Evolutionary conservation across 2,113 vertebrate genomes (phyloP).

Genomic region (Peromyscus maniculatus): DNA sequence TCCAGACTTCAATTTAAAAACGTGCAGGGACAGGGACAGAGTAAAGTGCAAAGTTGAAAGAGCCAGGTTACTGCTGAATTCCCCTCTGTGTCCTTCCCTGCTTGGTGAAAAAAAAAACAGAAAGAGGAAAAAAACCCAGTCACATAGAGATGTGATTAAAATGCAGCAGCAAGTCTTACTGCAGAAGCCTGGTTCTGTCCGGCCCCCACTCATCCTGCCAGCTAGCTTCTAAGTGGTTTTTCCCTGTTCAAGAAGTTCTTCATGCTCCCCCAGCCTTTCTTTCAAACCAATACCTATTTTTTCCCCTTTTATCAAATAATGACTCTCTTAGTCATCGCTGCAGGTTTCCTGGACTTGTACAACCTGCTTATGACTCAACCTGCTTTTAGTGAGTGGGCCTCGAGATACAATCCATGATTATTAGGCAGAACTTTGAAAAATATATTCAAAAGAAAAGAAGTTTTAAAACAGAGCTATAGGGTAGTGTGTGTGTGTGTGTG

Average conservation of each 20-base stretch:
- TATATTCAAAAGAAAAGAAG: slow-evolving; percentile 58
- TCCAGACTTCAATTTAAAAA: slow-evolving; percentile 59
- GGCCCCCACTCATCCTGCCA: slow-evolving; percentile 68
- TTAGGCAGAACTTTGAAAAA: slow-evolving; percentile 76
- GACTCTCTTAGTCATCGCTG: slow-evolving; percentile 79
- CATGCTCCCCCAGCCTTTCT: slow-evolving; percentile 71
- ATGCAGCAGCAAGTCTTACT: slow-evolving; percentile 69
- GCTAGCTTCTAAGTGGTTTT: slow-evolving; percentile 76
- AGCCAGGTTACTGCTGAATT: slow-evolving; percentile 55
- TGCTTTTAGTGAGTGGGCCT: slow-evolving; percentile 77
- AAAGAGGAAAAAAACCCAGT: not conserved
- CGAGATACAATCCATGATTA: slow-evolving; percentile 67
- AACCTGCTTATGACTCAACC: slow-evolving; percentile 79
- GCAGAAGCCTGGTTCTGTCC: slow-evolving; percentile 74
- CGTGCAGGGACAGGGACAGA: not conserved
- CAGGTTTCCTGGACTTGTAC: slow-evolving; percentile 72
- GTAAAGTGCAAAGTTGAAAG: slow-evolving; percentile 53
- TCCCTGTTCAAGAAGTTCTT: slow-evolving; percentile 75
- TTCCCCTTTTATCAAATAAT: slow-evolving; percentile 81
- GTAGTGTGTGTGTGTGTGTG: too few species aligned
- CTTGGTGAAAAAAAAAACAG: slow-evolving; percentile 64
- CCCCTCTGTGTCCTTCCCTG: slow-evolving; percentile 64
- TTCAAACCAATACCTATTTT: slow-evolving; percentile 79
- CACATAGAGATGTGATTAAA: slow-evolving; percentile 80
- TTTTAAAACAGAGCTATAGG: slow-evolving; percentile 50